Conservation (phyloP, 2,797 vertebrate genomes). For the Myotis pilosus region DNA sequence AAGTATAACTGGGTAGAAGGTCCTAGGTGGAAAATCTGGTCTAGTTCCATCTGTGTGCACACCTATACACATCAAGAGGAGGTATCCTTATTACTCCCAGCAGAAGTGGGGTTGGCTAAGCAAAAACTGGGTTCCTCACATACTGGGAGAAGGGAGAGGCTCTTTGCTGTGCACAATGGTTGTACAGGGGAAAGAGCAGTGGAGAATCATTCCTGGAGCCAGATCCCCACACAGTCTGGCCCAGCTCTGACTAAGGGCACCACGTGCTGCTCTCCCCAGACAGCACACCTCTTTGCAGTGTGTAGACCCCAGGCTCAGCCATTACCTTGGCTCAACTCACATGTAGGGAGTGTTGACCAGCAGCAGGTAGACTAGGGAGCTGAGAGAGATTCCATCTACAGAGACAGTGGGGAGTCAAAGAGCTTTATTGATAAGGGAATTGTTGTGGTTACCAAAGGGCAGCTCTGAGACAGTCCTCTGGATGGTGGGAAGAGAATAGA, state of each 20-base stretch:
- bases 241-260: background rate
- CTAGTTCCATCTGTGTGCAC: background rate
- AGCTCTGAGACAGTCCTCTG: background rate
- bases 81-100: background rate
- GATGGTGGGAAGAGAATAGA: background rate
- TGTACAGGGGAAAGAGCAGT: background rate
- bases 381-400: background rate
- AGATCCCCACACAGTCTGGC: rapidly evolving
- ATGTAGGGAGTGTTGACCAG: background rate
- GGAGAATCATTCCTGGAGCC: background rate
- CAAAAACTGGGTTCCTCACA: background rate
- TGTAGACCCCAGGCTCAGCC: background rate
- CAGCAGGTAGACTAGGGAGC: background rate
- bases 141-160: background rate
- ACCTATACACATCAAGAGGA: background rate
- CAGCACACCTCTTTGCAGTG: background rate
- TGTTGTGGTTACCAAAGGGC: background rate
- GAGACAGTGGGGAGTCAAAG: background rate
- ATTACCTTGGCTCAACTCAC: background rate
- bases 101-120: background rate
- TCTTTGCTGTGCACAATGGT: background rate
- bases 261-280: background rate
- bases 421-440: background rate
- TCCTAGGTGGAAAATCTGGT: background rate
- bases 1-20: background rate